Percentiles rank a stretch among this genome's conserved stretches.
Conservation (phyloP, 2,888 invertebrate genomes). For the Synanthedon vespiformis region DNA sequence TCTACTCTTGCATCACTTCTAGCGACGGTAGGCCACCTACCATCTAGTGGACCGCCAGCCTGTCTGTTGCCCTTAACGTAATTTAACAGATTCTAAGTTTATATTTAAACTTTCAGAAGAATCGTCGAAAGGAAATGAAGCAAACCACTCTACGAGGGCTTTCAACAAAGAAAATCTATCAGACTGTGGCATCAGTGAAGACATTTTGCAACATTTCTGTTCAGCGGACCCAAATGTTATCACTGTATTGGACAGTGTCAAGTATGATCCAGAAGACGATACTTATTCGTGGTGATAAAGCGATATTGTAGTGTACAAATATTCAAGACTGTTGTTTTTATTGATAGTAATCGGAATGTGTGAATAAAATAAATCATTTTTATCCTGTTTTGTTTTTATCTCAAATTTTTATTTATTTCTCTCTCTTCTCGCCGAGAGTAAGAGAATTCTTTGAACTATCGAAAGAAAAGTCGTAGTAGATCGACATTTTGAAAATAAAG, state of each 20-base stretch:
- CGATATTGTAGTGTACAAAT: conserved; percentile 8
- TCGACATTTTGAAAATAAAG: too few species aligned
- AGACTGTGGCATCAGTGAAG: conserved; percentile 81
- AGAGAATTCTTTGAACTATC: too few species aligned
- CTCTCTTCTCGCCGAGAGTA: neutral
- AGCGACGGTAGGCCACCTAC: too few species aligned
- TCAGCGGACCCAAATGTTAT: conserved; percentile 65
- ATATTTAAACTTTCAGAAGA: conserved; percentile 48
- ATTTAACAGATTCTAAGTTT: too few species aligned
- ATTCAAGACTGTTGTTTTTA: neutral
- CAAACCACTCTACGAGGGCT: conserved; percentile 68
- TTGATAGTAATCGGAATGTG: neutral
- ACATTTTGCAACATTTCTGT: conserved; percentile 76
- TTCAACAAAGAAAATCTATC: conserved; percentile 89
- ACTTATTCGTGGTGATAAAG: conserved; percentile 70
- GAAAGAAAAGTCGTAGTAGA: too few species aligned
- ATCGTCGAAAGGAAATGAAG: conserved; percentile 56
- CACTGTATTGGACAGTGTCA: conserved; percentile 73
- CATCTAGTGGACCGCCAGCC: too few species aligned
- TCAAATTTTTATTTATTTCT: neutral
- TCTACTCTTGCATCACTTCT: too few species aligned
- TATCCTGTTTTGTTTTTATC: neutral
- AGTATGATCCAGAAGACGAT: conserved; percentile 71
- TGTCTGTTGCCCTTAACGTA: too few species aligned
- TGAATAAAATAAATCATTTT: neutral